Evolutionary conservation across 2,797 vertebrate genomes (phyloP).

Genomic region (Epinephelus malabaricus): DNA sequence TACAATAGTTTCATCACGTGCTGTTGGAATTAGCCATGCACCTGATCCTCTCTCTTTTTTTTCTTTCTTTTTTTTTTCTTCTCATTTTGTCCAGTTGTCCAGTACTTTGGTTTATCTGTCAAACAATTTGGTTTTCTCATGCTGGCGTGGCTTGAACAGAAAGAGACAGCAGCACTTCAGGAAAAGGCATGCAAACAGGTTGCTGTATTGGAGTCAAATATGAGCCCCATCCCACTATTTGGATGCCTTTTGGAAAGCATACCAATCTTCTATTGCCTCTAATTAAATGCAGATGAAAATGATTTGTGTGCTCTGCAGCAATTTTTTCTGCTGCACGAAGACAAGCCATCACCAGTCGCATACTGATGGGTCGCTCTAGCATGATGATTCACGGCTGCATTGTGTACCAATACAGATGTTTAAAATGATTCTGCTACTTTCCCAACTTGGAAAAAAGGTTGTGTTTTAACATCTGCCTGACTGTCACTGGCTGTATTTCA

Average conservation of each 20-base stretch:
- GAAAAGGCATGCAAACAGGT: not conserved
- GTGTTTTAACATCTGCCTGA: not conserved
- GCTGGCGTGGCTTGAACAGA: not conserved
- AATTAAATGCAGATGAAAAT: constrained; percentile 16
- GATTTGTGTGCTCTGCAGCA: not conserved
- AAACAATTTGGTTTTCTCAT: not conserved
- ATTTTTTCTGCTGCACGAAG: not conserved
- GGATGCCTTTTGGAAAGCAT: constrained; percentile 13
- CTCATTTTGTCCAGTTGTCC: not conserved
- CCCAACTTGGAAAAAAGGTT: not conserved
- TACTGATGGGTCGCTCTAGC: not conserved
- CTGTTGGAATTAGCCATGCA: not conserved
- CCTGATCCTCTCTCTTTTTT: too few relatives aligned
- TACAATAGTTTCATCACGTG: not conserved
- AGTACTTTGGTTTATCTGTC: not conserved
- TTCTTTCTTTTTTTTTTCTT: too few relatives aligned
- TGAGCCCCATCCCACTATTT: not conserved
- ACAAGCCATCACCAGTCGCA: not conserved
- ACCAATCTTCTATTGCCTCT: not conserved
- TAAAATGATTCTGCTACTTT: not conserved
- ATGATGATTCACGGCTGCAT: not conserved
- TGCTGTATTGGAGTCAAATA: not conserved
- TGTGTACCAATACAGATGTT: not conserved
- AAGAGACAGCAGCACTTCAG: not conserved
- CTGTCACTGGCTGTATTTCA: not conserved